Conservation (phyloP, 1,140 invertebrate genomes). For the Drosophila ficusphila region DNA sequence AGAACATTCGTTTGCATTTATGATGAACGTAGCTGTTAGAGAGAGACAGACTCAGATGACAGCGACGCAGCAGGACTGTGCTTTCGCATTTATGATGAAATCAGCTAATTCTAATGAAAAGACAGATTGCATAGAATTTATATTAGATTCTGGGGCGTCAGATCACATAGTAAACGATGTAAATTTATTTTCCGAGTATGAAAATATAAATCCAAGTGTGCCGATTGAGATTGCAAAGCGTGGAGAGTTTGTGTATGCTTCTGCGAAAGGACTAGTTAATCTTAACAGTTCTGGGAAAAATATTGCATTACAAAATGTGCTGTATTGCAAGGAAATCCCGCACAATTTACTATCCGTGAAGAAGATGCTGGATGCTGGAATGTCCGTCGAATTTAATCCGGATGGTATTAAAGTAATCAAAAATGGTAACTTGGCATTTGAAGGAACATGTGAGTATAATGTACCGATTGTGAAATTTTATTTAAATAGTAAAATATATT, state of each 20-base stretch:
- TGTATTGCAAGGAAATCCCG: constrained; percentile 12
- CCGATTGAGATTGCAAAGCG: constrained; percentile 19
- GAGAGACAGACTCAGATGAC: too few relatives aligned
- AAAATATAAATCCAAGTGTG: constrained; percentile 8
- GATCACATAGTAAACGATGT: constrained; percentile 65
- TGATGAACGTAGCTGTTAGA: constrained; percentile 17
- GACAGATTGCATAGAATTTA: constrained; percentile 30
- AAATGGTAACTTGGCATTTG: background rate
- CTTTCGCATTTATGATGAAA: background rate
- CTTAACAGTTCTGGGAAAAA: background rate
- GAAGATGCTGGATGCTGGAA: background rate
- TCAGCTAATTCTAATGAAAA: too few relatives aligned
- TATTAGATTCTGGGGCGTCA: constrained; percentile 55
- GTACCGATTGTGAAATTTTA: constrained; percentile 31
- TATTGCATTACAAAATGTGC: background rate
- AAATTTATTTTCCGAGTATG: constrained; percentile 48
- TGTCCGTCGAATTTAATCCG: constrained; percentile 6
- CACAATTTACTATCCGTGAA: background rate
- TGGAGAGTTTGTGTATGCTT: background rate
- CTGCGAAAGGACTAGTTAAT: background rate
- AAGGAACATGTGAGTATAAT: background rate
- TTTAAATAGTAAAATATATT: constrained; percentile 43
- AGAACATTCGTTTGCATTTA: constrained; percentile 26
- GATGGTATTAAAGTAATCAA: constrained; percentile 5
- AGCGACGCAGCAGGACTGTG: too few relatives aligned